phyloP scores from a whole-genome alignment of 2,888 invertebrate species.

The Neria commutata region DNA sequence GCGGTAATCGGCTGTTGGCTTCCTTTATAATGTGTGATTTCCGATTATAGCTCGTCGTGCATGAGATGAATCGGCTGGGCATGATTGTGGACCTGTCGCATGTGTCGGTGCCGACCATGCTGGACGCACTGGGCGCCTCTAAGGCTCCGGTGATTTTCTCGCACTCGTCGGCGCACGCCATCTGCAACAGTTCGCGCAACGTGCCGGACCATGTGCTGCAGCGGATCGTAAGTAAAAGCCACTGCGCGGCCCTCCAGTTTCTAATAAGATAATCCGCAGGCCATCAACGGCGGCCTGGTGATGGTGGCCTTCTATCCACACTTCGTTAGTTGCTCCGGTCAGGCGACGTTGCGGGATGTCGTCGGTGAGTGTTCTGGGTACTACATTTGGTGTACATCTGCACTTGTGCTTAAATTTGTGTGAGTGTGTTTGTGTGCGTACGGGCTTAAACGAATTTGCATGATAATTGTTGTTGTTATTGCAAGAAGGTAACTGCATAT shows the following conservation, averaged over 20 bases:
- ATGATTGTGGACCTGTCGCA: slow-evolving; percentile 87
- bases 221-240: slow-evolving; percentile 69
- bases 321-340: slow-evolving; percentile 68
- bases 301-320: slow-evolving; percentile 72
- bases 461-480: too few species aligned
- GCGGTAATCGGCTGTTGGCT: not conserved
- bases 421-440: too few species aligned
- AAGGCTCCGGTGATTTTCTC: slow-evolving; percentile 86
- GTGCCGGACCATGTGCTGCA: slow-evolving; percentile 79
- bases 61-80: slow-evolving; percentile 87
- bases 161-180: slow-evolving; percentile 80
- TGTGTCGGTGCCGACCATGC: slow-evolving; percentile 81
- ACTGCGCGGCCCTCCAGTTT: too few species aligned
- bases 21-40: not conserved
- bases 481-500: too few species aligned
- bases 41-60: slow-evolving; percentile 71
- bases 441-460: too few species aligned
- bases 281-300: slow-evolving; percentile 68
- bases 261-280: slow-evolving; percentile 64
- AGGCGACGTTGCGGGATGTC: slow-evolving; percentile 67
- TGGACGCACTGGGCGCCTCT: slow-evolving; percentile 75
- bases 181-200: slow-evolving; percentile 82
- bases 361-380: slow-evolving; percentile 66
- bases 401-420: too few species aligned
- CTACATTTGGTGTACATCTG: too few species aligned